phyloP scores from a whole-genome alignment of 2,113 vertebrate species.

The Murina feae region DNA sequence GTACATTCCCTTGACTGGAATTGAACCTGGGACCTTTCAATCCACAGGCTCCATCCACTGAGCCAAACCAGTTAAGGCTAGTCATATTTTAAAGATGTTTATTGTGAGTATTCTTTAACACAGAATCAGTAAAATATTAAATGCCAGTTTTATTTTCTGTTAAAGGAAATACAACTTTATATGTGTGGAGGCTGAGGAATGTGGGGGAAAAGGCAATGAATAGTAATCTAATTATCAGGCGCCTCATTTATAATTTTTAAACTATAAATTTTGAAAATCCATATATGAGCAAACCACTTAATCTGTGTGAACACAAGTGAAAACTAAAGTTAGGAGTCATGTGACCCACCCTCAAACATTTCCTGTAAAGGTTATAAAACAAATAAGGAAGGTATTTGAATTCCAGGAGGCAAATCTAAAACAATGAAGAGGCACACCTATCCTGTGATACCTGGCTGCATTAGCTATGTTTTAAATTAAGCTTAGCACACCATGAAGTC shows the following conservation, averaged over 20 bases:
- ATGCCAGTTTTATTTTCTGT: neutral
- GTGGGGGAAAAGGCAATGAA: neutral
- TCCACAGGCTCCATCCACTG: too few species aligned
- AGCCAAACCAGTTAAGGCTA: too few species aligned
- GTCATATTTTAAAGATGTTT: neutral
- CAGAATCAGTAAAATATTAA: neutral
- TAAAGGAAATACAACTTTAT: neutral
- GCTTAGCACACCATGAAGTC: neutral
- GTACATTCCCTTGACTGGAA: too few species aligned
- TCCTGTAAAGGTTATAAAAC: conserved; percentile 15
- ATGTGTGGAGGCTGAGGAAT: neutral
- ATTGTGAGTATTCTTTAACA: neutral
- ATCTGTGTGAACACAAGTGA: neutral
- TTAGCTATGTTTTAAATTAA: neutral
- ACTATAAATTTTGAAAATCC: neutral
- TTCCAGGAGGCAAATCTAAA: neutral
- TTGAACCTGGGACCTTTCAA: too few species aligned
- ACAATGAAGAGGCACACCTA: neutral
- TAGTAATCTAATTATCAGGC: neutral
- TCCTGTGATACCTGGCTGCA: neutral
- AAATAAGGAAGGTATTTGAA: neutral
- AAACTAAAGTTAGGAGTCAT: neutral
- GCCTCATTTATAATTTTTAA: neutral
- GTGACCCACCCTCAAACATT: neutral
- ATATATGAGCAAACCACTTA: neutral